phyloP scores from a whole-genome alignment of 2,888 invertebrate genomes.

The Scelioninae gen. 1 region DNA sequence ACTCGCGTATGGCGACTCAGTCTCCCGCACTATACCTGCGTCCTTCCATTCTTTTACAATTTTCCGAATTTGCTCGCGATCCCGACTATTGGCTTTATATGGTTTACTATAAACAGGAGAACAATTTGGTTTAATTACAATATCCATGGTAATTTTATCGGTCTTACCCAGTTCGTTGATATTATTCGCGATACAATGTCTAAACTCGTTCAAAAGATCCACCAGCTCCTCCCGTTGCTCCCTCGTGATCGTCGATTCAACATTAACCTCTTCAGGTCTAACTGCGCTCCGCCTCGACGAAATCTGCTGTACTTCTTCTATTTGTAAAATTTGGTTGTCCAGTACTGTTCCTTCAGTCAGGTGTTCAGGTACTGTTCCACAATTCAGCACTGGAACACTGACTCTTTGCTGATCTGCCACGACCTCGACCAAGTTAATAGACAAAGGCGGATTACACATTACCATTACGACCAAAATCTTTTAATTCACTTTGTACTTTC shows the following conservation, averaged over 20 bases:
- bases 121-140: not conserved
- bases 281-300: not conserved
- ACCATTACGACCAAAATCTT: not conserved
- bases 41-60: conserved; percentile 8
- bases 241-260: not conserved
- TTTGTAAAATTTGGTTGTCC: not conserved
- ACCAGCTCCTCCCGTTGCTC: not conserved
- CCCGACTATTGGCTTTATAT: not conserved
- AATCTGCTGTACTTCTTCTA: not conserved
- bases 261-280: conserved; percentile 2
- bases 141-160: conserved; percentile 7
- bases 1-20: conserved; percentile 9
- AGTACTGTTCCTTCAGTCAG: not conserved
- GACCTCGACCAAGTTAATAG: not conserved
- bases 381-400: conserved; percentile 8
- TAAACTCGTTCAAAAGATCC: not conserved
- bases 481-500: not conserved
- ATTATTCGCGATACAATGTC: not conserved
- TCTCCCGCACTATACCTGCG: conserved; percentile 11
- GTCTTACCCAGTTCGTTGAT: conserved; percentile 9
- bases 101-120: not conserved
- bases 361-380: no score
- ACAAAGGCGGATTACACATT: not conserved
- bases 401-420: not conserved
- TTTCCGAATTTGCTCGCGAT: conserved; percentile 2